A percentile compares a stretch with the other conserved stretches of the same genome.
phyloP scores from a whole-genome alignment of 2,888 invertebrate genomes.

The Drosophila buzzatii region DNA sequence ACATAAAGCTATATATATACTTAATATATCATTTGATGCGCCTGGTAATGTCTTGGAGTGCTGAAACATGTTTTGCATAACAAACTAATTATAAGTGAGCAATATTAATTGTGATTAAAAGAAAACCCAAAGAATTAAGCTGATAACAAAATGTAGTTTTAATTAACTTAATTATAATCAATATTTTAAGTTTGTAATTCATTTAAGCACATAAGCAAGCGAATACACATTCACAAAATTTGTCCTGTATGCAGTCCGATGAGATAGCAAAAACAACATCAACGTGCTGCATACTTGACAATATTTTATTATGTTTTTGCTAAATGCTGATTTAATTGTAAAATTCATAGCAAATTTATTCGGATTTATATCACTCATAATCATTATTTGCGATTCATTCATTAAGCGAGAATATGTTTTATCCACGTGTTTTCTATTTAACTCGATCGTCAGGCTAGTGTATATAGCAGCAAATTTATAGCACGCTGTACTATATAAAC shows the following conservation, averaged over 20 bases:
- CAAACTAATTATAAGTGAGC: slow-evolving; percentile 59
- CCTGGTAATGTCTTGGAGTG: slow-evolving; percentile 27
- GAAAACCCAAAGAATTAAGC: slow-evolving; percentile 24
- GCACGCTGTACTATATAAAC: background rate
- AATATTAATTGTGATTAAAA: slow-evolving; percentile 71
- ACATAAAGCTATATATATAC: slow-evolving; percentile 2
- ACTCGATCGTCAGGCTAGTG: background rate
- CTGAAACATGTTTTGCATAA: slow-evolving; percentile 46
- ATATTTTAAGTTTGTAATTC: background rate
- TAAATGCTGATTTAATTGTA: background rate
- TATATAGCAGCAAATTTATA: no score
- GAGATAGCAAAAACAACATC: background rate
- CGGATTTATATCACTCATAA: background rate
- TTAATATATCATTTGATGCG: slow-evolving; percentile 46
- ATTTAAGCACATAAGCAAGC: background rate
- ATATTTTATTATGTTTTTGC: background rate
- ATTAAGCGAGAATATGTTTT: no score
- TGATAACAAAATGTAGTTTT: slow-evolving; percentile 13
- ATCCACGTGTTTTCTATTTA: no score
- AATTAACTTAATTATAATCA: background rate
- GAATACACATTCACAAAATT: slow-evolving; percentile 12
- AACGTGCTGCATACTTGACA: slow-evolving; percentile 49
- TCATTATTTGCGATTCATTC: background rate
- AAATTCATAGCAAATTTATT: background rate
- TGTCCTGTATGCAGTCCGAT: slow-evolving; percentile 26